A percentile compares a stretch with the other conserved stretches of the same genome.
phyloP scores from a whole-genome alignment of 1,140 invertebrate genomes.

The Meloidogyne hapla region DNA sequence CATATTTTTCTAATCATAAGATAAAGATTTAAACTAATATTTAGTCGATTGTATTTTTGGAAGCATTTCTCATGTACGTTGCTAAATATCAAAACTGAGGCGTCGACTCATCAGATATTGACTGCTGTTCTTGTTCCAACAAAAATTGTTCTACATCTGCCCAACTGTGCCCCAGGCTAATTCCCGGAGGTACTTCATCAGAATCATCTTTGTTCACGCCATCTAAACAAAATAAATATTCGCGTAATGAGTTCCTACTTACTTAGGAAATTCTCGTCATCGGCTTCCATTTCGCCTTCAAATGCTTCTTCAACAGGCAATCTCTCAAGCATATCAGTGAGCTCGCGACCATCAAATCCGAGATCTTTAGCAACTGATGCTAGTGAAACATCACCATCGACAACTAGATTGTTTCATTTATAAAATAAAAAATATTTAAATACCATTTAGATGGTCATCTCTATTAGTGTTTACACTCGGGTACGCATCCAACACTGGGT shows the following conservation, averaged over 20 bases:
- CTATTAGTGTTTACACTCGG: neutral
- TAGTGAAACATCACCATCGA: slow-evolving; percentile 37
- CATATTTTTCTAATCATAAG: neutral
- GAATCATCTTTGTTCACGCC: slow-evolving; percentile 35
- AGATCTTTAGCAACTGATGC: slow-evolving; percentile 44
- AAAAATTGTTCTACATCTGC: slow-evolving; percentile 33
- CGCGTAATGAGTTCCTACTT: neutral
- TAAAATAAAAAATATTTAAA: neutral
- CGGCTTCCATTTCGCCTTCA: slow-evolving; percentile 35
- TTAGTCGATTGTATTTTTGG: neutral
- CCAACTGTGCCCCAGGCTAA: slow-evolving; percentile 41
- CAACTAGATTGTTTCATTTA: neutral
- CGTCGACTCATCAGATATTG: neutral
- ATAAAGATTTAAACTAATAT: neutral
- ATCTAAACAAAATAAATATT: slow-evolving; percentile 16
- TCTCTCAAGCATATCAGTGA: slow-evolving; percentile 41
- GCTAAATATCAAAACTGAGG: neutral
- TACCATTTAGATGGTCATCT: neutral
- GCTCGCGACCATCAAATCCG: slow-evolving; percentile 40
- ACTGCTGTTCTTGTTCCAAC: slow-evolving; percentile 2
- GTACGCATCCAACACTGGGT: neutral
- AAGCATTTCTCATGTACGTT: neutral
- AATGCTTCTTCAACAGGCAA: slow-evolving; percentile 39
- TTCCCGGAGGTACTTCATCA: slow-evolving; percentile 28
- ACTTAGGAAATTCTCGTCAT: slow-evolving; percentile 39